Evolutionary conservation across 1,140 invertebrate species (phyloP).

Genomic region (Bombus picipes): DNA sequence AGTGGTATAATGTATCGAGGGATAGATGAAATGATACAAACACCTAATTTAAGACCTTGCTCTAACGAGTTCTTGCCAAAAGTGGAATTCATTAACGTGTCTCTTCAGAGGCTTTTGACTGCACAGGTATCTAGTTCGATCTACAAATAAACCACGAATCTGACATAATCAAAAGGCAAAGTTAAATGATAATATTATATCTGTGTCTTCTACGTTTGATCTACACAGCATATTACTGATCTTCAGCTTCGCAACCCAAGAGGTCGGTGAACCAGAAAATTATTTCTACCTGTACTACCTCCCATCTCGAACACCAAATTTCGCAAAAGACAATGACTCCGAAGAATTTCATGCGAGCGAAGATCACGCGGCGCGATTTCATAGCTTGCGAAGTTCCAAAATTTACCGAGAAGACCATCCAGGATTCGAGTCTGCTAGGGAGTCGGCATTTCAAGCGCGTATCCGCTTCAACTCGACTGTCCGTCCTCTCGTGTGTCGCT

Average conservation of each 20-base stretch:
- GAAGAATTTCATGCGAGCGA: background rate
- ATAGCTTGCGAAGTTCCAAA: background rate
- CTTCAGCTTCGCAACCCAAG: background rate
- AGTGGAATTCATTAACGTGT: background rate
- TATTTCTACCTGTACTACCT: background rate
- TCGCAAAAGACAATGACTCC: background rate
- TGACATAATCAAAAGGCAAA: too few relatives aligned
- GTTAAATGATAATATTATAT: too few relatives aligned
- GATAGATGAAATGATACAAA: background rate
- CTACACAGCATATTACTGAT: background rate
- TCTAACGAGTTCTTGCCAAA: background rate
- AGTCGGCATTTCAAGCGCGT: constrained; percentile 27
- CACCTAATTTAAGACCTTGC: too few relatives aligned
- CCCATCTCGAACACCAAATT: too few relatives aligned
- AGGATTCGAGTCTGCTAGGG: constrained; percentile 29
- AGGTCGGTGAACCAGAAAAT: background rate
- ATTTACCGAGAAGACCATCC: too few relatives aligned
- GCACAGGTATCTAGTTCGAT: background rate
- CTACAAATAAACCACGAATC: background rate
- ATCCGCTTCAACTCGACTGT: constrained; percentile 54
- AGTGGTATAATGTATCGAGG: too few relatives aligned
- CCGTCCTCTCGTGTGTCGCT: constrained; percentile 55
- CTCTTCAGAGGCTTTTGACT: too few relatives aligned
- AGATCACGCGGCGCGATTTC: background rate
- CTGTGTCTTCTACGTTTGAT: background rate